Conservation (phyloP, 2,888 invertebrate genomes). For the Nemapogon koenigi region DNA sequence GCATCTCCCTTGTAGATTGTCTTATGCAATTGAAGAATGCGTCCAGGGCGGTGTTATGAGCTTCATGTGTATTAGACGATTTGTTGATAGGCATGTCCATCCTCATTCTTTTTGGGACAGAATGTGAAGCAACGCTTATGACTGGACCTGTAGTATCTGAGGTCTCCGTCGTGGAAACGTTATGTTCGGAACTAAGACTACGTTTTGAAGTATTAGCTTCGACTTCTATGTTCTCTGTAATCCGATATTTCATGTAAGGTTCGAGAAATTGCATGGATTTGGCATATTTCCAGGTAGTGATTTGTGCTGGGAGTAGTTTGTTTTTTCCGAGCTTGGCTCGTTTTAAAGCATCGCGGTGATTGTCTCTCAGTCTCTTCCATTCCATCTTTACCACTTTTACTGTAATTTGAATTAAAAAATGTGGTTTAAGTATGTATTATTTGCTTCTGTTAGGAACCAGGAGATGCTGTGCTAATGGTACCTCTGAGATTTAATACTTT, state of each 20-base stretch:
- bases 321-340: slow-evolving; percentile 51
- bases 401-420: too few species aligned
- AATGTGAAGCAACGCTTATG: slow-evolving; percentile 18
- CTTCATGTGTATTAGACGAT: slow-evolving; percentile 1
- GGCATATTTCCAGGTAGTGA: slow-evolving; percentile 56
- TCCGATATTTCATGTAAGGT: slow-evolving; percentile 53
- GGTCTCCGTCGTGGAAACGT: slow-evolving; percentile 29
- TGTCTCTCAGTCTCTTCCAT: slow-evolving; percentile 52
- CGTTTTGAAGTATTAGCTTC: slow-evolving; percentile 23
- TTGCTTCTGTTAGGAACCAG: too few species aligned
- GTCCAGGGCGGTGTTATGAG: slow-evolving; percentile 32
- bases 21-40: slow-evolving; percentile 47
- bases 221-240: slow-evolving; percentile 49
- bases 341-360: slow-evolving; percentile 49
- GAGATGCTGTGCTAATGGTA: too few species aligned
- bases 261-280: slow-evolving; percentile 55
- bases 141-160: slow-evolving; percentile 19
- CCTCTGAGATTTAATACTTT: too few species aligned
- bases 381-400: slow-evolving; percentile 46
- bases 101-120: slow-evolving; percentile 9
- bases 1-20: slow-evolving; percentile 48
- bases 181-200: slow-evolving; percentile 29
- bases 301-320: slow-evolving; percentile 48
- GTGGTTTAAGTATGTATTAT: too few species aligned
- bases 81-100: background rate